phyloP scores from a whole-genome alignment of 2,113 vertebrate genomes.

The Uria aalge region DNA sequence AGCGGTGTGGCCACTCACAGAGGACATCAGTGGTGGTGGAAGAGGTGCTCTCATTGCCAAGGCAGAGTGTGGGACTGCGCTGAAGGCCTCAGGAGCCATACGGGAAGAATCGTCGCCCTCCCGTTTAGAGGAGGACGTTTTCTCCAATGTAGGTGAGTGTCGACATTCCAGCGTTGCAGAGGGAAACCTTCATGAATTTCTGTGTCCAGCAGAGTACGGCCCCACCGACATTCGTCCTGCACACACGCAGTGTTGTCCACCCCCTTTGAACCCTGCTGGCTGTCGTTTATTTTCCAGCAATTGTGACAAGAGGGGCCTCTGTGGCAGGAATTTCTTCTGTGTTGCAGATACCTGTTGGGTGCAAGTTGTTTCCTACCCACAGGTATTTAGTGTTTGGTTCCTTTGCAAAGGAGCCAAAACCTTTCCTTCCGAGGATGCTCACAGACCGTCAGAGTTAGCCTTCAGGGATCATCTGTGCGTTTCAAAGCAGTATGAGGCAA shows the following conservation, averaged over 20 bases:
- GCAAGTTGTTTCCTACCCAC: not conserved
- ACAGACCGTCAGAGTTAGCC: not conserved
- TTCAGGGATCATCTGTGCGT: not conserved
- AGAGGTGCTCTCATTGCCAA: not conserved
- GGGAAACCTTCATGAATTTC: not conserved
- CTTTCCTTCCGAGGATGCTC: not conserved
- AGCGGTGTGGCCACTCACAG: not conserved
- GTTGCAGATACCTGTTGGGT: not conserved
- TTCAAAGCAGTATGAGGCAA: not conserved
- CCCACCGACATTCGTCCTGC: accelerated
- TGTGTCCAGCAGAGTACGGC: not conserved
- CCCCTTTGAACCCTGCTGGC: not conserved
- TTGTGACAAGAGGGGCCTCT: not conserved
- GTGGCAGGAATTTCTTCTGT: not conserved
- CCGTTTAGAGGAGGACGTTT: constrained; percentile 47
- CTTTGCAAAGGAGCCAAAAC: not conserved
- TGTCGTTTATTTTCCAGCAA: not conserved
- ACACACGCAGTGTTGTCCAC: not conserved
- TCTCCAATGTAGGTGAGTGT: constrained; percentile 63
- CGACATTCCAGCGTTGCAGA: accelerated
- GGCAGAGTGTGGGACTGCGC: not conserved
- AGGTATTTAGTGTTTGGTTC: not conserved
- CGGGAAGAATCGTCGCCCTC: not conserved
- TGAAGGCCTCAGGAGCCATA: not conserved
- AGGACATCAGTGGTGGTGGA: not conserved